Conservation (phyloP, 2,888 invertebrate species). For the Drosophila mimica region DNA sequence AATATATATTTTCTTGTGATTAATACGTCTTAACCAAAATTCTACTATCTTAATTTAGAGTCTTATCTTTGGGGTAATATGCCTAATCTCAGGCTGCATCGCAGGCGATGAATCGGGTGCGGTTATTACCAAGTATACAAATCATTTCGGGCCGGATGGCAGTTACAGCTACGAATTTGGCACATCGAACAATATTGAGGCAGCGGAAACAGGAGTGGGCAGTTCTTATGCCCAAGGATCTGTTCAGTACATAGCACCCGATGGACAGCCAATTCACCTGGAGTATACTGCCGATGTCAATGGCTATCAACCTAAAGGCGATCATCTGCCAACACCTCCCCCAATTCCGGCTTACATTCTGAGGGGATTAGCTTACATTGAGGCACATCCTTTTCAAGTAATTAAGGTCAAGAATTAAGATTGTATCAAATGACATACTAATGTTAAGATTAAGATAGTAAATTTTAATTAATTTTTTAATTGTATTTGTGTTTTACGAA, state of each 20-base stretch:
- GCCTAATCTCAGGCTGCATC: constrained; percentile 43
- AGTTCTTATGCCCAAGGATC: constrained; percentile 85
- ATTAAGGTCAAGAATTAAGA: constrained; percentile 62
- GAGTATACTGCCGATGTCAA: constrained; percentile 82
- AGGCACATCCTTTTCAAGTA: constrained; percentile 76
- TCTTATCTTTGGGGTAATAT: constrained; percentile 54
- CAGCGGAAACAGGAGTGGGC: constrained; percentile 86
- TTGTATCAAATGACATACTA: not conserved
- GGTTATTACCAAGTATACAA: constrained; percentile 63
- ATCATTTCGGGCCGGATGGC: constrained; percentile 82
- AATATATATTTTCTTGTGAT: not conserved
- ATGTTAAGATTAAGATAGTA: constrained; percentile 47
- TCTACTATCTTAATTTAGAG: constrained; percentile 31
- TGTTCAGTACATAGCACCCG: constrained; percentile 78
- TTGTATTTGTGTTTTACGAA: not conserved
- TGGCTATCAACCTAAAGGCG: constrained; percentile 82
- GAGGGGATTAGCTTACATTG: constrained; percentile 76
- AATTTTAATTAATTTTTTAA: constrained; percentile 37
- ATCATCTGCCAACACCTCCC: constrained; percentile 84
- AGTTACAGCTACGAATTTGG: constrained; percentile 85
- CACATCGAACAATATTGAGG: constrained; percentile 87
- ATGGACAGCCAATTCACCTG: constrained; percentile 76
- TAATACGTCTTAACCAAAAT: not conserved
- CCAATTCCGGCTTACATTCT: constrained; percentile 82
- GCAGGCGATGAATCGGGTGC: constrained; percentile 73